Evolutionary conservation across 2,113 vertebrate genomes (phyloP).

Genomic region (Hippolais icterina): DNA sequence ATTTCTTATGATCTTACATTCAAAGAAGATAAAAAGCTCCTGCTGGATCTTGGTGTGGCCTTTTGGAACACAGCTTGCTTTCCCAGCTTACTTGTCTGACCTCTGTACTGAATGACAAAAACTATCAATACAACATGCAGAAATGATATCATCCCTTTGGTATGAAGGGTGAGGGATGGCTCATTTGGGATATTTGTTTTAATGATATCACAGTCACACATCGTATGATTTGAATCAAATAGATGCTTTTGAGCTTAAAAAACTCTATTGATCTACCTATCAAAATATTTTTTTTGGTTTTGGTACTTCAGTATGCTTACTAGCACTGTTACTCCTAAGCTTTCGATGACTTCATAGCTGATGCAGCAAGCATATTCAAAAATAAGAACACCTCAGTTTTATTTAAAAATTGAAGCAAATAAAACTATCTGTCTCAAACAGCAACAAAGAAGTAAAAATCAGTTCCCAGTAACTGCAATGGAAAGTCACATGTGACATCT

Average conservation of each 20-base stretch:
- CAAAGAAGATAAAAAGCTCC: slow-evolving; percentile 43
- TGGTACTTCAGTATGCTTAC: background rate
- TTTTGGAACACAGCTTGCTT: slow-evolving; percentile 59
- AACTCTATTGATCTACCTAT: background rate
- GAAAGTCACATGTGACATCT: background rate
- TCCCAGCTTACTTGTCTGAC: slow-evolving; percentile 68
- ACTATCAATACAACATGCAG: slow-evolving; percentile 61
- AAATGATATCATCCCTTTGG: slow-evolving; percentile 69
- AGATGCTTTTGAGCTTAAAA: slow-evolving; percentile 66
- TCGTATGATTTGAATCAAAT: slow-evolving; percentile 70
- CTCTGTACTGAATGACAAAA: slow-evolving; percentile 64
- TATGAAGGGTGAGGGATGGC: slow-evolving; percentile 50
- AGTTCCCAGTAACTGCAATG: background rate
- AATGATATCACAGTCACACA: slow-evolving; percentile 69
- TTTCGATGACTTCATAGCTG: slow-evolving; percentile 11
- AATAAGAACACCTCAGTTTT: background rate
- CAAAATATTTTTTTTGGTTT: slow-evolving; percentile 37
- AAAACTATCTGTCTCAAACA: background rate
- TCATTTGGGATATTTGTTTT: slow-evolving; percentile 69
- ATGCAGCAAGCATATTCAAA: background rate
- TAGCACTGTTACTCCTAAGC: background rate
- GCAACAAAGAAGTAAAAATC: background rate
- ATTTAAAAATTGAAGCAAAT: background rate
- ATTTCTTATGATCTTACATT: slow-evolving; percentile 54
- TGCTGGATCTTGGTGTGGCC: slow-evolving; percentile 54